Conservation (phyloP, 2,888 invertebrate species). For the Acrobasis repandana region DNA sequence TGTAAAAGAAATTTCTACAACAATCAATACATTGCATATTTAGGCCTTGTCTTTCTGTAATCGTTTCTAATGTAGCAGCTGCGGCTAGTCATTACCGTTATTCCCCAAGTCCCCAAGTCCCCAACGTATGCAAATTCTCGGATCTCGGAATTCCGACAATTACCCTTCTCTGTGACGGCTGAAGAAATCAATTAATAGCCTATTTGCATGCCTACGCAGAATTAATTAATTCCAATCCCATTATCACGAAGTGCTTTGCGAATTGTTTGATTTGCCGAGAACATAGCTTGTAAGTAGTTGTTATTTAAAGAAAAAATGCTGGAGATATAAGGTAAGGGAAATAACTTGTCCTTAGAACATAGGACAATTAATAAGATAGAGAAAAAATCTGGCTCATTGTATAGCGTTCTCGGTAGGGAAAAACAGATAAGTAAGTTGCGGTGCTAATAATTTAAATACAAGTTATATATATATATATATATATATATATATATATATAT, state of each 20-base stretch:
- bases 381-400: no score
- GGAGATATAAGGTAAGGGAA: no score
- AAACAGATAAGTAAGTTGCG: no score
- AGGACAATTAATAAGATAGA: no score
- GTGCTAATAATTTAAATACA: no score
- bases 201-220: constrained; percentile 10
- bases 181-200: constrained; percentile 16
- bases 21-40: no score
- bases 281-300: not conserved
- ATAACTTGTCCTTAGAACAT: no score
- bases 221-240: constrained; percentile 11
- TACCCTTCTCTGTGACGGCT: constrained; percentile 4
- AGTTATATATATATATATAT: no score
- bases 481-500: no score
- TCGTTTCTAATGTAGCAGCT: not conserved
- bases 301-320: not conserved
- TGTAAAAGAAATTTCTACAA: no score
- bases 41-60: not conserved
- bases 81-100: not conserved
- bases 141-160: constrained; percentile 17
- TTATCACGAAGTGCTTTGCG: not conserved
- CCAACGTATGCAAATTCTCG: not conserved
- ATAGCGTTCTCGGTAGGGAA: no score
- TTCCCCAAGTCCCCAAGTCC: not conserved
- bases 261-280: not conserved